phyloP scores from a whole-genome alignment of 2,888 invertebrate genomes.

The Deilephila porcellus region DNA sequence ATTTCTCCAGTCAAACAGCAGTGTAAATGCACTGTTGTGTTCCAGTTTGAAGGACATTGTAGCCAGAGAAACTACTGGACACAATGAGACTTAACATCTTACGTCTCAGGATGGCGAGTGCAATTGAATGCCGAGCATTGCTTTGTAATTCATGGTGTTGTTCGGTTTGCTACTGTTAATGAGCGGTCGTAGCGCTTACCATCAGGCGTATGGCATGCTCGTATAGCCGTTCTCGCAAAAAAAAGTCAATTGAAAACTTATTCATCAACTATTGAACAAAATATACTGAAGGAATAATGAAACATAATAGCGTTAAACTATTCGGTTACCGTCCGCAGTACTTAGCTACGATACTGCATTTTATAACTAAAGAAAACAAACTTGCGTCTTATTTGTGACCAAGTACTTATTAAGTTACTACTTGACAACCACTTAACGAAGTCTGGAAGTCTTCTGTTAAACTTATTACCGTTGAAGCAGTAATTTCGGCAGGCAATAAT shows the following conservation, averaged over 20 bases:
- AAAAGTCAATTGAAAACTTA: not conserved
- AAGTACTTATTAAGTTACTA: constrained; percentile 35
- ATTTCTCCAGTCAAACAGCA: too few relatives aligned
- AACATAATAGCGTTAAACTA: not conserved
- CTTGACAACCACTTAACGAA: constrained; percentile 33
- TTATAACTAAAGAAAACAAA: constrained; percentile 29
- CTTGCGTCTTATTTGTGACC: constrained; percentile 30
- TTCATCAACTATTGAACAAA: not conserved
- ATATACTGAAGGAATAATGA: not conserved
- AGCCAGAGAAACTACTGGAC: too few relatives aligned
- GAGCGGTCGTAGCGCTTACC: too few relatives aligned
- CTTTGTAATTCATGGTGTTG: too few relatives aligned
- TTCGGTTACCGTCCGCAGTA: constrained; percentile 1
- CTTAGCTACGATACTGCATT: constrained; percentile 27
- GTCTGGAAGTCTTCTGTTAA: constrained; percentile 30
- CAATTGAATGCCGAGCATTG: too few relatives aligned
- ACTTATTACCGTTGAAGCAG: constrained; percentile 19
- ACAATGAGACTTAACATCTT: too few relatives aligned
- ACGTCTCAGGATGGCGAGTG: too few relatives aligned
- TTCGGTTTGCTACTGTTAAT: too few relatives aligned
- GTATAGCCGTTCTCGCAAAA: too few relatives aligned
- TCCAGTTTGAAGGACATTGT: too few relatives aligned
- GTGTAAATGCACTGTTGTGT: too few relatives aligned
- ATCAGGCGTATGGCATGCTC: too few relatives aligned
- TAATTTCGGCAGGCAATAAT: constrained; percentile 18